Conservation (phyloP, 2,888 invertebrate genomes). For the Endomychus coccineus region DNA sequence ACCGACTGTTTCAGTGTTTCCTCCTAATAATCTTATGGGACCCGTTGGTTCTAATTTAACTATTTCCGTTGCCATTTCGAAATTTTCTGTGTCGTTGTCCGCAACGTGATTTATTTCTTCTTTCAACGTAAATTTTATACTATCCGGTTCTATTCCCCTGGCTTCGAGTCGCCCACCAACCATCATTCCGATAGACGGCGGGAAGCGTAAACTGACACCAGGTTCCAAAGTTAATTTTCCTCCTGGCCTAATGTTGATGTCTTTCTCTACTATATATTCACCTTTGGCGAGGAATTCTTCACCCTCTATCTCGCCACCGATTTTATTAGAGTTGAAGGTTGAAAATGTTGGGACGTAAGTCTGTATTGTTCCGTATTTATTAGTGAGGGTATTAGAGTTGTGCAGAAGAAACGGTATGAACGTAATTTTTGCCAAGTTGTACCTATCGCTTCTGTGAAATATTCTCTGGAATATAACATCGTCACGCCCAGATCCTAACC, state of each 20-base stretch:
- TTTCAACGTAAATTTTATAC: constrained; percentile 71
- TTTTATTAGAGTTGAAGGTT: constrained; percentile 54
- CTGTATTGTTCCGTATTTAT: constrained; percentile 68
- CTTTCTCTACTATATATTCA: constrained; percentile 85
- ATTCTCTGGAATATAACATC: constrained; percentile 65
- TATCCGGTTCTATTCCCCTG: constrained; percentile 68
- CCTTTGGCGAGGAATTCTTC: constrained; percentile 74
- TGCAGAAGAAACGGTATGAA: constrained; percentile 88
- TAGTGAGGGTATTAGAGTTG: constrained; percentile 82
- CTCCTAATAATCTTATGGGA: constrained; percentile 75
- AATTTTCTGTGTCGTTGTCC: constrained; percentile 52
- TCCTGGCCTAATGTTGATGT: constrained; percentile 91
- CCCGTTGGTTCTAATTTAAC: constrained; percentile 55
- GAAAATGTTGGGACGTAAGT: constrained; percentile 74
- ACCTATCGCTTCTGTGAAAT: constrained; percentile 84
- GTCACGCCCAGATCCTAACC: constrained; percentile 75
- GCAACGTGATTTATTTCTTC: constrained; percentile 62
- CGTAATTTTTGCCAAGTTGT: constrained; percentile 86
- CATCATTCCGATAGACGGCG: constrained; percentile 92
- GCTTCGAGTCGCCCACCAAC: constrained; percentile 88
- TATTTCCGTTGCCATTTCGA: constrained; percentile 50
- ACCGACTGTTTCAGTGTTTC: constrained; percentile 75
- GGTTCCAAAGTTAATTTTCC: constrained; percentile 81
- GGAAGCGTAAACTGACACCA: constrained; percentile 84
- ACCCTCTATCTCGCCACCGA: constrained; percentile 92